Evolutionary conservation across 2,113 vertebrate species (phyloP).

Genomic region (Leptocoma aspasia): DNA sequence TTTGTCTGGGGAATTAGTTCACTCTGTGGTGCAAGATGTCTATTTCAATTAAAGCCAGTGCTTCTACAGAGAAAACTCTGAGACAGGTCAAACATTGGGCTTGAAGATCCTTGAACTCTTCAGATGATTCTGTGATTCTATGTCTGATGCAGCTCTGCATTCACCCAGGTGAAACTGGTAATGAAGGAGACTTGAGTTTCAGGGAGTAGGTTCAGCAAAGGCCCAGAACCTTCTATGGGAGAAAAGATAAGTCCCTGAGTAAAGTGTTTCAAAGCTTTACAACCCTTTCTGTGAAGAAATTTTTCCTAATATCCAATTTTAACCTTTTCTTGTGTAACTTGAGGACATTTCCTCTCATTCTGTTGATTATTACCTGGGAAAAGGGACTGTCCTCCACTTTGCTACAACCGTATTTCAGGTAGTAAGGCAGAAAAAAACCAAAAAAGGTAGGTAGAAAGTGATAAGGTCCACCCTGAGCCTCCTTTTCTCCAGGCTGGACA

Average conservation of each 20-base stretch:
- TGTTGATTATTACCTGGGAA: neutral
- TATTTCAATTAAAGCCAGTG: neutral
- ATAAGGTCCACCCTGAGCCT: neutral
- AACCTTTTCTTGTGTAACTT: neutral
- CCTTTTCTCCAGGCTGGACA: neutral
- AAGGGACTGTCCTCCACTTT: neutral
- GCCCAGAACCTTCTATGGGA: neutral
- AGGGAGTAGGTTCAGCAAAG: neutral
- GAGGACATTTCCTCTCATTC: neutral
- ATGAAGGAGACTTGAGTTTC: neutral
- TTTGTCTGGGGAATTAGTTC: neutral
- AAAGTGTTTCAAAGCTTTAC: neutral
- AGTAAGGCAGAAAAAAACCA: neutral
- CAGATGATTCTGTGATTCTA: neutral
- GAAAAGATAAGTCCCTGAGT: neutral
- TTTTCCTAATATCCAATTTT: neutral
- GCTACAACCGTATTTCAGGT: neutral
- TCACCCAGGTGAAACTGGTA: neutral
- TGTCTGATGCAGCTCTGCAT: neutral
- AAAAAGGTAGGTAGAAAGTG: neutral
- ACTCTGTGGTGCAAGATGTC: neutral
- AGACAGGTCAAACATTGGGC: neutral
- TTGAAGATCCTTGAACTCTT: neutral
- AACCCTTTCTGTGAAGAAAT: neutral
- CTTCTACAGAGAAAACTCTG: neutral